Base-by-base conservation (phyloP, 2,113 vertebrate species). In the Excalfactoria chinensis region DNA sequence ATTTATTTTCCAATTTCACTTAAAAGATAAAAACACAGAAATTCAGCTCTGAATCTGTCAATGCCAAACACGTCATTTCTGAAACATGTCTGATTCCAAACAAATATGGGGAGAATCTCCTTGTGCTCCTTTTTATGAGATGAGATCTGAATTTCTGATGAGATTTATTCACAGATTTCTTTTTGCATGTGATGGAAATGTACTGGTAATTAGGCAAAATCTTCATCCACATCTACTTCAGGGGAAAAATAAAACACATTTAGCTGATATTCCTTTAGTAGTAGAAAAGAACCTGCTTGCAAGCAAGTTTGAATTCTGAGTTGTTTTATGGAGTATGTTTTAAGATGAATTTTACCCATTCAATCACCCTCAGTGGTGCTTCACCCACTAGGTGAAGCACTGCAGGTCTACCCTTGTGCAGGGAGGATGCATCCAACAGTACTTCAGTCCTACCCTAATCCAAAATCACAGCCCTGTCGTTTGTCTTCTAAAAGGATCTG, bases 111-210 rank as follows among this genome's bases (percentile, higher is more conserved):
- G 10, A 69, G 68, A 63, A 23, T 81, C 62, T 94, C 17, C 26
- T 81, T 96, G 96, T 78, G 90, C 86, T 94, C 51, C 51, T 40
- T 86, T 93, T 93, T 56, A 86, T 81, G 69, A 81, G 92, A 96
- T 96, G 95, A 95, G 88, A 90, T 95, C 93, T 95, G 93, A 93
- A 93, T 95, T 95, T 88, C 48, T 94, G 62, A 95, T 95, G 86
- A 93, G 86, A 90, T 84, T 71, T 71, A 13, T 95, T 95, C 88
- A 92, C 90, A 90, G 75, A 94, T 73, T 79, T 41, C 12, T 49
- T 49, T 49, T 49, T 49, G 48, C 11, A 49, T 49, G 48, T 49
- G 48, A 23, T 49, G 21, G 5, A 83, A 85, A 89, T 67, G 60
- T 58, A 72, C 40, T n/a, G 30, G 23, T 70, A 91, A 96, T 94